A percentile compares a stretch with the other conserved stretches of the same genome.
phyloP scores from a whole-genome alignment of 2,888 invertebrate species.

The Cylindroiulus punctatus region DNA sequence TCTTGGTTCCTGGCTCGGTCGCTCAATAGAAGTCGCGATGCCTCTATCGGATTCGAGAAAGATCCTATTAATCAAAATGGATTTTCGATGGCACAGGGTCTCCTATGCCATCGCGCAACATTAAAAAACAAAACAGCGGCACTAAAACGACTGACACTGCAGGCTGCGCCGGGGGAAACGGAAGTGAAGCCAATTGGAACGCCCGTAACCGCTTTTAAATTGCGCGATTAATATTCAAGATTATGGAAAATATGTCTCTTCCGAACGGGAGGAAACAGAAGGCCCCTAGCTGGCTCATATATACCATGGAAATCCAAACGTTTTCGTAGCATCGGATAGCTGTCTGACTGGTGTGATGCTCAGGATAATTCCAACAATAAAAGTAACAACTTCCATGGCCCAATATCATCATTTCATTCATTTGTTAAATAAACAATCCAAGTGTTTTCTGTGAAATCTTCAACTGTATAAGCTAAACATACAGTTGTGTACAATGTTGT shows the following conservation, averaged over 20 bases:
- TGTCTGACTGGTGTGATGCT: background rate
- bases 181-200: conserved; percentile 38
- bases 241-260: background rate
- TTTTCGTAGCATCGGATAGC: background rate
- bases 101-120: conserved; percentile 16
- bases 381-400: too few relatives aligned
- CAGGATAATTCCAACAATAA: background rate
- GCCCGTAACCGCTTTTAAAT: conserved; percentile 34
- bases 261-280: background rate
- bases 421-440: too few relatives aligned
- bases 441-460: too few relatives aligned
- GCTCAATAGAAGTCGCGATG: conserved; percentile 15
- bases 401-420: too few relatives aligned
- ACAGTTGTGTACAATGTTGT: too few relatives aligned
- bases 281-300: background rate
- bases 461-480: too few relatives aligned
- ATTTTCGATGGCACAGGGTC: conserved; percentile 33
- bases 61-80: conserved; percentile 17
- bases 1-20: conserved; percentile 29
- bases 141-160: conserved; percentile 31
- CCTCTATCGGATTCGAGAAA: background rate
- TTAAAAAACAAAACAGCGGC: conserved; percentile 39
- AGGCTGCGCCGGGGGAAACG: background rate
- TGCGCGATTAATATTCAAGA: conserved; percentile 38
- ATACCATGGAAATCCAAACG: background rate